These are phyloP conservation scores for Sus cebifrons DNA, from an alignment of 2,797 vertebrate genomes.

Conservation along the genomic window DNA sequence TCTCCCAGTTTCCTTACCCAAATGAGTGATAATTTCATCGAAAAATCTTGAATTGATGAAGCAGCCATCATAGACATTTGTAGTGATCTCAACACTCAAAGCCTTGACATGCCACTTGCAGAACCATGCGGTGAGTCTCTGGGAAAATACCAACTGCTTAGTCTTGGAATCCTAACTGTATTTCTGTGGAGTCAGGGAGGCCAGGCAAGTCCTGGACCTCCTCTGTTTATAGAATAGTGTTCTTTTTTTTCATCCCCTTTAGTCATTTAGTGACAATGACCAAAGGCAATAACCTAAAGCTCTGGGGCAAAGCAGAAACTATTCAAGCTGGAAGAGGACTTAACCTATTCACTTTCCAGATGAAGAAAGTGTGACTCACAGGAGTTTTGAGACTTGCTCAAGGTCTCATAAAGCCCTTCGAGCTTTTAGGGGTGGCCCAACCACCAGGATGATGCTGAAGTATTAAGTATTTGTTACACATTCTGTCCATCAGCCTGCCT, in stretches of 20 bases:
- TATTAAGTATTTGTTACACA: not conserved
- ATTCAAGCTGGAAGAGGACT: not conserved
- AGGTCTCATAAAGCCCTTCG: not conserved
- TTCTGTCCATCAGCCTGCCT: not conserved
- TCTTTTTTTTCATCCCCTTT: not conserved
- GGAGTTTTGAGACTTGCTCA: not conserved
- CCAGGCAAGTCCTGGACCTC: not conserved
- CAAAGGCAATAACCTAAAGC: conserved; percentile 3
- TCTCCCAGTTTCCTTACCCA: not conserved
- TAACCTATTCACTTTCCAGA: conserved; percentile 8
- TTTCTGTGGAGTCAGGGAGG: conserved; percentile 29
- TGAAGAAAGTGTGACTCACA: conserved; percentile 48
- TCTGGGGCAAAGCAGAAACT: conserved; percentile 9
- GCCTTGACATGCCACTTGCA: not conserved
- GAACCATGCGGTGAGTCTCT: not conserved
- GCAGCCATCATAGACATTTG: not conserved
- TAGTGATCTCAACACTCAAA: not conserved
- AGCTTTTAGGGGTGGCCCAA: not conserved
- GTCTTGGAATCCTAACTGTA: not conserved
- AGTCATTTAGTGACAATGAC: conserved; percentile 31
- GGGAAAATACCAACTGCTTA: not conserved
- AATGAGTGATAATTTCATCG: conserved; percentile 5
- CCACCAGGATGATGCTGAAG: not conserved
- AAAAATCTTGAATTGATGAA: conserved; percentile 17
- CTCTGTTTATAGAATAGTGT: not conserved